Evolutionary conservation across 2,113 vertebrate genomes (phyloP), one percentile per base, ranked within the genome.

Genomic region (Saccopteryx bilineata): DNA sequence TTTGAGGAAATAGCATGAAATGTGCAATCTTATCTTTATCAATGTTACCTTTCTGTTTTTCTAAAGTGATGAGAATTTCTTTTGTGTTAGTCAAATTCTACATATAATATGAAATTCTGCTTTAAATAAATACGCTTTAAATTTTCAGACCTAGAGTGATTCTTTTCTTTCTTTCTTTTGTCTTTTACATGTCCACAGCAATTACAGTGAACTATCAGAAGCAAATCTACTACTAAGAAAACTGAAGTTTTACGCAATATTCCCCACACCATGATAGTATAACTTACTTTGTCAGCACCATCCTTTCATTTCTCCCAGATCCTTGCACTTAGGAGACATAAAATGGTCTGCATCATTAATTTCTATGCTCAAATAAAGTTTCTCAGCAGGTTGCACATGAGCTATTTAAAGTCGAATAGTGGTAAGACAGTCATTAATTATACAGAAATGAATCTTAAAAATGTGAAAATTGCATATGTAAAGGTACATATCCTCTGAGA

Each of bases 341-440:
- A 95, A 93, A 94, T 82, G 24, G 56, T 56, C 63, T 83, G 52
- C 31, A 31, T 85, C 96, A 95, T 97, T 97, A 98, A 97, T 96
- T 96, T 94, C 81, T 82, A 69, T 95, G 82, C 50, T 85, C 72
- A 96, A 96, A 90, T 96, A 87, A 92, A 95, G 74, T 74, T 94
- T 95, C 94, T 96, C 94, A 96, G 92, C 72, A 96, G 85, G 90
- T 88, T 96, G 54, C 85, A 93, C 96, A 96, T 83, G 68, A 95
- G 85, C 91, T 96, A 79, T 94, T 96, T 96, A 96, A 97, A 90
- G 48, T 94, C 52, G 81, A 95, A 63, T 94, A 58, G 78, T 80
- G 24, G 54, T 96, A 95, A 95, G 81, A 91, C 17, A 56, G 78
- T 86, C 92, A 96, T 97, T 97, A 97, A 97, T 97, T 97, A 97